phyloP scores from a whole-genome alignment of 2,888 invertebrate genomes.

The Polyommatus icarus region DNA sequence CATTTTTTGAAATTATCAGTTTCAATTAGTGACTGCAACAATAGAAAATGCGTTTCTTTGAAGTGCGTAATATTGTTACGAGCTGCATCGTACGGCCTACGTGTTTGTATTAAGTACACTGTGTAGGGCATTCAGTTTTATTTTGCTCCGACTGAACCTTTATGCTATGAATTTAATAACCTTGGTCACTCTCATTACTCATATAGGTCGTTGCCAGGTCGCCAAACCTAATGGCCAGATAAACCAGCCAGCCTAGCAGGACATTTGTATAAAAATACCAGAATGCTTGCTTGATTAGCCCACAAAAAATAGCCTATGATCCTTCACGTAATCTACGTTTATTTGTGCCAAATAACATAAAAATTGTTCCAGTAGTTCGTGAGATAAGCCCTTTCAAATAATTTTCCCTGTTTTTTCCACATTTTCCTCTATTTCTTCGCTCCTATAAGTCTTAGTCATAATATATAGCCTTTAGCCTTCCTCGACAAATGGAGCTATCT shows the following conservation, averaged over 20 bases:
- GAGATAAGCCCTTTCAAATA: too few species aligned
- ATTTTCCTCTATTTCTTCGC: too few species aligned
- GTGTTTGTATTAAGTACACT: background rate
- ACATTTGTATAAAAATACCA: background rate
- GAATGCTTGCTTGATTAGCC: too few species aligned
- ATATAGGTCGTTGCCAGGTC: background rate
- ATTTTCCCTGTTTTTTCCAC: too few species aligned
- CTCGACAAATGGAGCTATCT: too few species aligned
- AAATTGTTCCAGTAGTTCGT: too few species aligned
- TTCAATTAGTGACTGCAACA: slow-evolving; percentile 24
- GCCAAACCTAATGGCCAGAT: background rate
- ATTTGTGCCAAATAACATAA: too few species aligned
- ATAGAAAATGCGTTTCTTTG: slow-evolving; percentile 37
- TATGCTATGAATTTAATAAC: background rate
- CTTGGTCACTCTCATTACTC: background rate
- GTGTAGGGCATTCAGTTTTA: background rate
- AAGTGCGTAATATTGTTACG: slow-evolving; percentile 41
- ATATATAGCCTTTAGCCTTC: too few species aligned
- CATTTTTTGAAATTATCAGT: slow-evolving; percentile 24
- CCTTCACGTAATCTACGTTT: too few species aligned
- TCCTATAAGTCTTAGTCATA: too few species aligned
- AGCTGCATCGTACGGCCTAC: background rate
- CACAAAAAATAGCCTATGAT: too few species aligned
- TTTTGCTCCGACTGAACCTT: background rate
- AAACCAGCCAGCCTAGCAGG: background rate